Evolutionary conservation across 2,797 vertebrate species (phyloP).

Genomic region (Cuniculus paca): DNA sequence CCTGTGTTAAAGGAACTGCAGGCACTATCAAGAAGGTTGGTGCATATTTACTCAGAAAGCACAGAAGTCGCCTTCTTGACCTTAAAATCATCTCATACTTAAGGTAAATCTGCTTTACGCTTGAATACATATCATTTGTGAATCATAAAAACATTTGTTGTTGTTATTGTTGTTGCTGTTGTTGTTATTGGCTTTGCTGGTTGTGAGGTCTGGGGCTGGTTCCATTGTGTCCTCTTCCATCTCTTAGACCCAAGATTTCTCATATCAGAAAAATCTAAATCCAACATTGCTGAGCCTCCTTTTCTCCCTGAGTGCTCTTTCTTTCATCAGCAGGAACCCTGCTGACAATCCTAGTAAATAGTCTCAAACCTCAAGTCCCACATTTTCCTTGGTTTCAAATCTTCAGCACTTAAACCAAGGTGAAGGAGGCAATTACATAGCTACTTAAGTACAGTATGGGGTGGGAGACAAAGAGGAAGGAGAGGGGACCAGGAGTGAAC

Average conservation of each 20-base stretch:
- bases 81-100: neutral
- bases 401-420: neutral
- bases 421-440: neutral
- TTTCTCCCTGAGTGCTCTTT: neutral
- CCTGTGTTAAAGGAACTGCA: neutral
- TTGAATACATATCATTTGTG: neutral
- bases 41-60: slow-evolving; percentile 26
- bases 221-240: neutral
- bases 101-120: neutral
- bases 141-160: neutral
- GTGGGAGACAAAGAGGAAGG: neutral
- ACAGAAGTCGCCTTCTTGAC: slow-evolving; percentile 23
- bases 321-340: slow-evolving; percentile 19
- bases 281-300: neutral
- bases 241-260: neutral
- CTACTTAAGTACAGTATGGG: neutral
- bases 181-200: neutral
- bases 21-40: neutral
- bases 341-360: neutral
- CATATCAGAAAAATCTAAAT: neutral
- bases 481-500: neutral
- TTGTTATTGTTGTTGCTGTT: neutral
- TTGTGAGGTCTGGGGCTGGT: neutral
- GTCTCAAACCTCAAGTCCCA: neutral
- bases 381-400: neutral